Conservation (phyloP, 2,113 vertebrate species). For the Pantherophis guttatus region DNA sequence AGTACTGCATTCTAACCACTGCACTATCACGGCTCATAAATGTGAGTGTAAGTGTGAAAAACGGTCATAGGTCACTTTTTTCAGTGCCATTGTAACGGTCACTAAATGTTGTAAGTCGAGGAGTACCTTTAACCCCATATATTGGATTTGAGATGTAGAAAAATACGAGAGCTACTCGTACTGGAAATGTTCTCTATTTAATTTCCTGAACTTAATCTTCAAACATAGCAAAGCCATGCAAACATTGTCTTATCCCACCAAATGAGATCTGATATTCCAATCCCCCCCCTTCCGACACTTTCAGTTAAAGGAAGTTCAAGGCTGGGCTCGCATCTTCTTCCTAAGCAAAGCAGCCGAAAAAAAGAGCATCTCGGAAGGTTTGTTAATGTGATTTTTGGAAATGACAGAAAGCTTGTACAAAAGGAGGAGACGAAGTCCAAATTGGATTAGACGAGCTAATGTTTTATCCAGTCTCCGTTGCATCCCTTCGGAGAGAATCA, state of each 20-base stretch:
- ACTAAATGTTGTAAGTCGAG: background rate
- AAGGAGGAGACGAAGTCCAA: constrained; percentile 17
- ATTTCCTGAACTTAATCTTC: background rate
- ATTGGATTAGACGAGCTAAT: background rate
- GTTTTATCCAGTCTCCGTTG: constrained; percentile 18
- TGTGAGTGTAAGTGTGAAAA: no score
- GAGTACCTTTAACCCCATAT: background rate
- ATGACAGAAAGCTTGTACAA: constrained; percentile 33
- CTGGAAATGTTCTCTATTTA: background rate
- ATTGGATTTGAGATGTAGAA: background rate
- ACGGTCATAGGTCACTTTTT: background rate
- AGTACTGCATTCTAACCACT: no score
- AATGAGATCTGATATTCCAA: constrained; percentile 11
- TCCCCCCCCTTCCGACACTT: background rate
- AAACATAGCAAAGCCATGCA: background rate
- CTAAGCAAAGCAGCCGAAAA: background rate
- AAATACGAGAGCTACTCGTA: background rate
- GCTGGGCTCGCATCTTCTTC: constrained; percentile 34
- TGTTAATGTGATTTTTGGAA: constrained; percentile 27
- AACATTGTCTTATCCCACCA: constrained; percentile 21
- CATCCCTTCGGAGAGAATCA: background rate
- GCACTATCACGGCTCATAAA: no score
- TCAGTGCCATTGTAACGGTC: background rate
- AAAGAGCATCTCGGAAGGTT: constrained; percentile 2
- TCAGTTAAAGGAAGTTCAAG: constrained; percentile 40